phyloP scores from a whole-genome alignment of 30 jellyfish, hydroid and myxozoan genomes.

The Chrysaora quinquecirrha region DNA sequence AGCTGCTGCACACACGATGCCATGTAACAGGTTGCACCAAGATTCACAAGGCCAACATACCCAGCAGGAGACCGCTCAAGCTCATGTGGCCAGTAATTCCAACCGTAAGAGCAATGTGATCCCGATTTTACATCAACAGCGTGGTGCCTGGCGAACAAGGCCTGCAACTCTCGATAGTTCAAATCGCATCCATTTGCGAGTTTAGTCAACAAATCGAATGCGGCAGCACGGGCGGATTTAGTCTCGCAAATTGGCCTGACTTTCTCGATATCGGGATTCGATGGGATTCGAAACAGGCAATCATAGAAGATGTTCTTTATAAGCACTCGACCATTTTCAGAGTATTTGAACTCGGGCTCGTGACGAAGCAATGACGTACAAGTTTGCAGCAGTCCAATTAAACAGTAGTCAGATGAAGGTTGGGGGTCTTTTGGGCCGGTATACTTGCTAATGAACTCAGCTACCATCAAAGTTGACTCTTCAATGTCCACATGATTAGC shows the following conservation, averaged over 20 bases:
- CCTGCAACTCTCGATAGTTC: slow-evolving; percentile 74
- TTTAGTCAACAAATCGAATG: slow-evolving; percentile 85
- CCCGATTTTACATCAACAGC: slow-evolving; percentile 66
- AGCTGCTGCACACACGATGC: slow-evolving; percentile 98
- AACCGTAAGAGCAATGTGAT: slow-evolving; percentile 86
- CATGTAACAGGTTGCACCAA: slow-evolving; percentile 99
- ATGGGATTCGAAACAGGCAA: slow-evolving; percentile 78
- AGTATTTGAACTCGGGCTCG: slow-evolving; percentile 74
- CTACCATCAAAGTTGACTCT: slow-evolving; percentile 61
- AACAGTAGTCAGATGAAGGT: slow-evolving; percentile 82
- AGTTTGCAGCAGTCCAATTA: slow-evolving; percentile 91
- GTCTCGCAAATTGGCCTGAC: slow-evolving; percentile 83
- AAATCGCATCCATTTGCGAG: slow-evolving; percentile 80
- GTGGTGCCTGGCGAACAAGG: slow-evolving; percentile 83
- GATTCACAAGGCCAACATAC: slow-evolving; percentile 94
- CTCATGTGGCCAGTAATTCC: slow-evolving; percentile 99
- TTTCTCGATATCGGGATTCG: slow-evolving; percentile 43
- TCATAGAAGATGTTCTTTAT: slow-evolving; percentile 73
- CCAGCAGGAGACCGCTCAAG: slow-evolving; percentile 97
- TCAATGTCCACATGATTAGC: slow-evolving; percentile 63
- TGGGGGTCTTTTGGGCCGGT: slow-evolving; percentile 38
- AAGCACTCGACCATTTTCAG: slow-evolving; percentile 63
- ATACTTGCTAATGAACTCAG: slow-evolving; percentile 62
- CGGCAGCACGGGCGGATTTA: slow-evolving; percentile 92
- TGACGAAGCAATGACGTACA: slow-evolving; percentile 93